A percentile compares a stretch with the other conserved stretches of the same genome.
Evolutionary conservation across 2,113 vertebrate species (phyloP).

Genomic region (Brachypteracias leptosomus): DNA sequence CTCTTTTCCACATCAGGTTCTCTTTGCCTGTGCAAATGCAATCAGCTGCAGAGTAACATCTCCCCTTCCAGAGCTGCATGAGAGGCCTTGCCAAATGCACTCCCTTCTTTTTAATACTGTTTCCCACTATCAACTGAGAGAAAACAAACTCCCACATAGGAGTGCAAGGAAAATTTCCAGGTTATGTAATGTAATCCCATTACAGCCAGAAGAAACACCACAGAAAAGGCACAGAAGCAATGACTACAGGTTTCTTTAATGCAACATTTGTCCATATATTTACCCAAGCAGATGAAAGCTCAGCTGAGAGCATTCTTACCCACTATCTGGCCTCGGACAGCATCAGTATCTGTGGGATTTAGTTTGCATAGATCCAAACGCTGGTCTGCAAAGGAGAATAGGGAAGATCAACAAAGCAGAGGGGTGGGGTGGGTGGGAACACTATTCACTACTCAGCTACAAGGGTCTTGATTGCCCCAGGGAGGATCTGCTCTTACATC

Average conservation of each 20-base stretch:
- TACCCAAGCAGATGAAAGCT: not conserved
- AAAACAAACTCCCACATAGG: not conserved
- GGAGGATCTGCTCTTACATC: conserved; percentile 81
- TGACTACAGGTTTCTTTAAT: not conserved
- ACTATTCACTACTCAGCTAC: not conserved
- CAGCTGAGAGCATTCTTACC: conserved; percentile 79
- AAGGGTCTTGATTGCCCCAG: not conserved
- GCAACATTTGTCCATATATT: not conserved
- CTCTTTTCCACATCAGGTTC: not conserved
- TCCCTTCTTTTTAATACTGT: not conserved
- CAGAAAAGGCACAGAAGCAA: not conserved
- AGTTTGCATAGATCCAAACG: conserved; percentile 99
- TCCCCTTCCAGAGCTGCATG: not conserved
- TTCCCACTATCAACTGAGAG: not conserved
- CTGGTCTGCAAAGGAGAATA: conserved; percentile 86
- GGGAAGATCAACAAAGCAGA: conserved; percentile 49
- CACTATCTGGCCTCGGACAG: conserved; percentile 97
- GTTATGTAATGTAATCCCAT: not conserved
- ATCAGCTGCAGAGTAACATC: not conserved
- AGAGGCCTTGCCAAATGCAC: not conserved
- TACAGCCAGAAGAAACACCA: not conserved
- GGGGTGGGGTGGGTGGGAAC: conserved; percentile 11
- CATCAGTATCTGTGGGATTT: conserved; percentile 94
- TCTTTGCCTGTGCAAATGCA: not conserved
- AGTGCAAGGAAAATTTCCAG: not conserved